Evolutionary conservation across 2,888 invertebrate species (phyloP).

Genomic region (Gibbula magus): DNA sequence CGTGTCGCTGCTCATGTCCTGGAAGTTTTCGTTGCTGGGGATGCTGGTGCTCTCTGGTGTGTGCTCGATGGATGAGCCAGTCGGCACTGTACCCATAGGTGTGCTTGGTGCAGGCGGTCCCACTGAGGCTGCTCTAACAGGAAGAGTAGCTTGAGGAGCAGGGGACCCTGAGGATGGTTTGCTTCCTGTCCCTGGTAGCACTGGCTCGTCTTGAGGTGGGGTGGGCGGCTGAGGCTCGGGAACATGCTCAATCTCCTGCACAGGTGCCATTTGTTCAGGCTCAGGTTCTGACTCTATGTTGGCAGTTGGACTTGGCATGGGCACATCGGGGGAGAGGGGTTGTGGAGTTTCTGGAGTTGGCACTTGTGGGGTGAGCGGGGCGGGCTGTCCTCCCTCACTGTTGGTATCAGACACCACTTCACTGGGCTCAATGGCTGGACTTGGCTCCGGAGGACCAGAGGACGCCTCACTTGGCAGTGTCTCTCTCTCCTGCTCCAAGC

Average conservation of each 20-base stretch:
- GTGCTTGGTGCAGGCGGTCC: constrained; percentile 25
- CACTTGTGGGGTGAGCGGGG: constrained; percentile 60
- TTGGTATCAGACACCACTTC: constrained; percentile 56
- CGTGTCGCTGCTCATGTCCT: constrained; percentile 59
- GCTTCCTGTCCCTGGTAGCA: background rate
- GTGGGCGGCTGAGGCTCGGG: constrained; percentile 23
- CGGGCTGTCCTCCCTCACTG: constrained; percentile 53
- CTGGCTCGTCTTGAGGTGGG: constrained; percentile 18
- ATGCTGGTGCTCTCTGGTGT: constrained; percentile 33
- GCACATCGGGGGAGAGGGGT: constrained; percentile 37
- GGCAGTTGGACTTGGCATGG: constrained; percentile 24
- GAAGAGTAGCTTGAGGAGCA: background rate
- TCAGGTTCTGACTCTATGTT: constrained; percentile 21
- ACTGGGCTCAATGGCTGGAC: constrained; percentile 53
- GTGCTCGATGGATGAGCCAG: constrained; percentile 23
- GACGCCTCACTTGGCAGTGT: constrained; percentile 17
- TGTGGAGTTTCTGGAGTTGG: constrained; percentile 51
- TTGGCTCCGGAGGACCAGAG: constrained; percentile 46
- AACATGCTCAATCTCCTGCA: background rate
- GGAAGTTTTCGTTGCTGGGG: constrained; percentile 60
- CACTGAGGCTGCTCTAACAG: background rate
- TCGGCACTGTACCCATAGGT: constrained; percentile 27
- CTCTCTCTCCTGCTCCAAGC: constrained; percentile 20
- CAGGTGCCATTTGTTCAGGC: background rate
- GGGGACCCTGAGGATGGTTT: background rate